A percentile compares a stretch with the other conserved stretches of the same genome.
Conservation (phyloP, 2,797 vertebrate species). For the Coregonus ussuriensis region DNA sequence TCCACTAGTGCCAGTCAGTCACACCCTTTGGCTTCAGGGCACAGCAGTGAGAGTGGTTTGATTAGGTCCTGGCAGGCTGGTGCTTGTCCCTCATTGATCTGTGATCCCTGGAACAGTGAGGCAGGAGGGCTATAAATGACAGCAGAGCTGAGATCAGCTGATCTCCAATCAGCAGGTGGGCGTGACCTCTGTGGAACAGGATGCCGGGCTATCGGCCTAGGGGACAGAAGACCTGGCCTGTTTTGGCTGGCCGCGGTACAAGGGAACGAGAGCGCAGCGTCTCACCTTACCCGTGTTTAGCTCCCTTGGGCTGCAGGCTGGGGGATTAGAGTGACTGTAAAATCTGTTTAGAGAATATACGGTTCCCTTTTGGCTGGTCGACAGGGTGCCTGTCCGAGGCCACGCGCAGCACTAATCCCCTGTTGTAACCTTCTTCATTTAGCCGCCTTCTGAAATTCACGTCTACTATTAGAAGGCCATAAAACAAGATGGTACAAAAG, state of each 20-base stretch:
- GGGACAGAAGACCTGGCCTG: slow-evolving; percentile 12
- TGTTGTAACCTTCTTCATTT: slow-evolving; percentile 52
- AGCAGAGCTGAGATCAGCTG: slow-evolving; percentile 25
- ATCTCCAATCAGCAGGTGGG: slow-evolving; percentile 42
- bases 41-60: background rate
- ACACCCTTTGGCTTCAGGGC: background rate
- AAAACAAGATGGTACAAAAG: slow-evolving; percentile 46
- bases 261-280: slow-evolving; percentile 38
- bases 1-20: background rate
- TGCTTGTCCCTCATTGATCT: slow-evolving; percentile 4
- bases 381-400: slow-evolving; percentile 28
- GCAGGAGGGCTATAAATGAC: slow-evolving; percentile 5
- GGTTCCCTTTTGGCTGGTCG: slow-evolving; percentile 55
- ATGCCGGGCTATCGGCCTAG: slow-evolving; percentile 15
- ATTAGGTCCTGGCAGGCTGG: slow-evolving; percentile 8
- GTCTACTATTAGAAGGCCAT: slow-evolving; percentile 57
- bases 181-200: slow-evolving; percentile 26
- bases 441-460: slow-evolving; percentile 53
- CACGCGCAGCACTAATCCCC: slow-evolving; percentile 52
- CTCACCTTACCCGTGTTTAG: slow-evolving; percentile 56
- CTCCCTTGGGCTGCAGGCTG: slow-evolving; percentile 52
- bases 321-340: slow-evolving; percentile 56
- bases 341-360: slow-evolving; percentile 59
- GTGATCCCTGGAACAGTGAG: slow-evolving; percentile 21
- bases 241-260: slow-evolving; percentile 35